Conservation (phyloP, 2,888 invertebrate genomes). For the Drosophila seclusa region DNA sequence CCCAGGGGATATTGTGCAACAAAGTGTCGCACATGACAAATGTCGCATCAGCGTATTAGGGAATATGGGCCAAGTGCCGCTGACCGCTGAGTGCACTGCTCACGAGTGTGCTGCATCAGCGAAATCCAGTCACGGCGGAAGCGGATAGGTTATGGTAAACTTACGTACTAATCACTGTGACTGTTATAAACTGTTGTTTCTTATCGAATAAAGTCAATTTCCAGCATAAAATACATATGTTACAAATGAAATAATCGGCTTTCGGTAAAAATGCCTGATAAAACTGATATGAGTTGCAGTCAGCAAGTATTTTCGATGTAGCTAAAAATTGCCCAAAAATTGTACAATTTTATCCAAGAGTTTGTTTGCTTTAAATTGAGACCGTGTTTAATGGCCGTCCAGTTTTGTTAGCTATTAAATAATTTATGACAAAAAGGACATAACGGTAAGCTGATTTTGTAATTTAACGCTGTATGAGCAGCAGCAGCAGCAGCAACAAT, state of each 20-base stretch:
- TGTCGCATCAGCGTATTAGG: too few relatives aligned
- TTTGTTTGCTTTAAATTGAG: slow-evolving; percentile 31
- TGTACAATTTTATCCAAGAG: slow-evolving; percentile 16
- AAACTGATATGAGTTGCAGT: not conserved
- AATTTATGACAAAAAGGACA: slow-evolving; percentile 56
- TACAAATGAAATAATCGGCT: slow-evolving; percentile 17
- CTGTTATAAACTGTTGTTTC: slow-evolving; percentile 1
- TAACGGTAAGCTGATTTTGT: slow-evolving; percentile 55
- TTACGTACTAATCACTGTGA: slow-evolving; percentile 1
- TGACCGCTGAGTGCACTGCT: too few relatives aligned
- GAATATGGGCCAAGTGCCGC: too few relatives aligned
- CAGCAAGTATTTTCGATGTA: slow-evolving; percentile 25
- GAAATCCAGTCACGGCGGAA: too few relatives aligned
- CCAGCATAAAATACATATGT: slow-evolving; percentile 20
- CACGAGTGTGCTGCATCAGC: too few relatives aligned
- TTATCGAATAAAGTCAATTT: slow-evolving; percentile 18
- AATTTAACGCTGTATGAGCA: slow-evolving; percentile 71
- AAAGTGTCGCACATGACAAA: too few relatives aligned
- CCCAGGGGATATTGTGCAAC: slow-evolving; percentile 19
- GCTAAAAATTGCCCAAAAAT: slow-evolving; percentile 23
- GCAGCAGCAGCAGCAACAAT: slow-evolving; percentile 3
- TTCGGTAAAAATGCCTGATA: slow-evolving; percentile 13
- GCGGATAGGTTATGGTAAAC: too few relatives aligned
- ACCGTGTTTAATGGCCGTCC: slow-evolving; percentile 54
- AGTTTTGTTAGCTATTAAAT: slow-evolving; percentile 59